Evolutionary conservation across 2,113 vertebrate genomes (phyloP).

Genomic region (Pelusios castaneus): DNA sequence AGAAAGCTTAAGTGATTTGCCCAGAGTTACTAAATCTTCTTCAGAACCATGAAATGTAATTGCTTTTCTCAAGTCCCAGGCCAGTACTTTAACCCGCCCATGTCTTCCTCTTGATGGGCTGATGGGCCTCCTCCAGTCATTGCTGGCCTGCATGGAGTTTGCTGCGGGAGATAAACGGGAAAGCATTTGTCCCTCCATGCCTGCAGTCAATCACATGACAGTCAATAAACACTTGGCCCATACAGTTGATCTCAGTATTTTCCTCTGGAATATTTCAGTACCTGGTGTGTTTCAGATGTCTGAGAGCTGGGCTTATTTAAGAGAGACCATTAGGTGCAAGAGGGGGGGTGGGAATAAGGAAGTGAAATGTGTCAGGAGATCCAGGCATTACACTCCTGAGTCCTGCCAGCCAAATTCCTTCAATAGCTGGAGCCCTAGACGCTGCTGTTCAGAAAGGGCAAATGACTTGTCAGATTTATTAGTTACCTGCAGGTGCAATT

Average conservation of each 20-base stretch:
- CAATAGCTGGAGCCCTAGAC: neutral
- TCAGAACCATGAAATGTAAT: neutral
- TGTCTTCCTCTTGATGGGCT: neutral
- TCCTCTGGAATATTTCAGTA: rapidly evolving
- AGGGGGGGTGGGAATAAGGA: neutral
- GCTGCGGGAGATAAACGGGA: rapidly evolving
- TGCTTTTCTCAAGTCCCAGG: rapidly evolving
- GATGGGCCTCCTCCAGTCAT: neutral
- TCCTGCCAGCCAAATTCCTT: conserved; percentile 37
- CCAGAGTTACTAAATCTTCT: rapidly evolving
- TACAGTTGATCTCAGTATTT: rapidly evolving
- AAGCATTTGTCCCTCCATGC: neutral
- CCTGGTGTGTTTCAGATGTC: rapidly evolving
- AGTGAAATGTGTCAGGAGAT: neutral
- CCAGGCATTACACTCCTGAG: neutral
- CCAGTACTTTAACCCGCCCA: rapidly evolving
- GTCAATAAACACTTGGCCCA: rapidly evolving
- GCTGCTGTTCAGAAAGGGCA: conserved; percentile 68
- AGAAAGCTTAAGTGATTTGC: rapidly evolving
- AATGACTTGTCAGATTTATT: conserved; percentile 73
- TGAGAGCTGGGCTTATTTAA: neutral
- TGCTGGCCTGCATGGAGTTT: neutral
- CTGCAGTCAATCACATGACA: rapidly evolving
- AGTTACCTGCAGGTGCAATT: conserved; percentile 73
- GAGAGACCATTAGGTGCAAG: neutral